phyloP scores from a whole-genome alignment of 2,113 vertebrate genomes.

The Gallinago jamesoni region DNA sequence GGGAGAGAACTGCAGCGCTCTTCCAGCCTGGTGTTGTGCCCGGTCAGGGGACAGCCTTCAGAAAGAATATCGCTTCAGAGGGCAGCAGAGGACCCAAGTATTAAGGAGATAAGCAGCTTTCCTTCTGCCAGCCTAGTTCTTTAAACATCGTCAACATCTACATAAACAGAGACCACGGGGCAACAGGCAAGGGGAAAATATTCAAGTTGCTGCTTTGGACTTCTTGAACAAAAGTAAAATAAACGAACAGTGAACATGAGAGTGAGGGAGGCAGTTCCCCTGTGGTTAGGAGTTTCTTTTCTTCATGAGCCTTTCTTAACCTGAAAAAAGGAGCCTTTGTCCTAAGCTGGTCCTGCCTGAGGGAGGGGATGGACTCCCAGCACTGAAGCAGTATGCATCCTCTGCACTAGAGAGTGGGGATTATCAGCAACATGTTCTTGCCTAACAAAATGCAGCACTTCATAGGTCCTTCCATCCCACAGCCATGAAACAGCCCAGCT shows the following conservation, averaged over 20 bases:
- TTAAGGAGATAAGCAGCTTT: slow-evolving; percentile 4
- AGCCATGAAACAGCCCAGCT: not conserved
- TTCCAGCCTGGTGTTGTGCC: not conserved
- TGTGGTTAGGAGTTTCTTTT: not conserved
- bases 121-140: not conserved
- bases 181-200: not conserved
- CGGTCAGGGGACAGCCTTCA: not conserved
- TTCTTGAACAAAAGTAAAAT: not conserved
- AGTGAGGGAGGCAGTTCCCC: not conserved
- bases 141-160: not conserved
- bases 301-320: not conserved
- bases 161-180: not conserved
- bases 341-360: not conserved
- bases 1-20: not conserved
- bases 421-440: not conserved
- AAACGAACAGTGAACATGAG: not conserved
- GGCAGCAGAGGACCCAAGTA: not conserved
- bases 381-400: not conserved
- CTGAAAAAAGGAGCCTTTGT: not conserved
- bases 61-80: not conserved
- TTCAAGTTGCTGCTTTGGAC: not conserved
- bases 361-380: not conserved
- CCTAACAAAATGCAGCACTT: not conserved
- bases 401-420: not conserved
- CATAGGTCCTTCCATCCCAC: not conserved